phyloP scores from a whole-genome alignment of 2,797 vertebrate species.

The Glossophaga mutica region DNA sequence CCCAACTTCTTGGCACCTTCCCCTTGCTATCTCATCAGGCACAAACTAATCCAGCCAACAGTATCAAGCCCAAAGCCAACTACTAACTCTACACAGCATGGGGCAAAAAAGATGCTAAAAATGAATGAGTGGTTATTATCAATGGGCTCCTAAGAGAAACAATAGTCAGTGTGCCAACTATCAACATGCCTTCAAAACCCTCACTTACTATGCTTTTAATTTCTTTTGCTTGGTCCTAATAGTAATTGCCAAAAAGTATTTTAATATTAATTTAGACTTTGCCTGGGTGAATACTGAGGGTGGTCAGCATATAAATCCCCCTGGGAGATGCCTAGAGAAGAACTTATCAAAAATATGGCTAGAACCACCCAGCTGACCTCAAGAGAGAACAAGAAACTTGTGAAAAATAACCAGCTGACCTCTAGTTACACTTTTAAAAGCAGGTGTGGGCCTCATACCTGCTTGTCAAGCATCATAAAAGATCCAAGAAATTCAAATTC shows the following conservation, averaged over 20 bases:
- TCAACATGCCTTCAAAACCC: neutral
- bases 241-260: neutral
- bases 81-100: neutral
- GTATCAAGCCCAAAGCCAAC: constrained; percentile 48
- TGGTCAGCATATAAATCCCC: neutral
- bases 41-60: neutral
- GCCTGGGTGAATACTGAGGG: neutral
- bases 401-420: constrained; percentile 74
- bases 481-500: constrained; percentile 81
- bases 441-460: constrained; percentile 82
- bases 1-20: constrained; percentile 66
- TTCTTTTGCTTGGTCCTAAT: neutral
- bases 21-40: constrained; percentile 54
- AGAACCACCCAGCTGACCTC: constrained; percentile 72
- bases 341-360: constrained; percentile 75
- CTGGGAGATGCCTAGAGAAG: constrained; percentile 49
- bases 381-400: constrained; percentile 77
- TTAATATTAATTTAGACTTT: constrained; percentile 62
- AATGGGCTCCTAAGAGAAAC: constrained; percentile 48
- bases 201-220: neutral
- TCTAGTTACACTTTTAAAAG: constrained; percentile 80
- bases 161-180: neutral
- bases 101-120: constrained; percentile 37
- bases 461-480: constrained; percentile 80
- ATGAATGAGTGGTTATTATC: constrained; percentile 18